phyloP scores from a whole-genome alignment of 2,797 vertebrate genomes.

The Bufotes viridis region DNA sequence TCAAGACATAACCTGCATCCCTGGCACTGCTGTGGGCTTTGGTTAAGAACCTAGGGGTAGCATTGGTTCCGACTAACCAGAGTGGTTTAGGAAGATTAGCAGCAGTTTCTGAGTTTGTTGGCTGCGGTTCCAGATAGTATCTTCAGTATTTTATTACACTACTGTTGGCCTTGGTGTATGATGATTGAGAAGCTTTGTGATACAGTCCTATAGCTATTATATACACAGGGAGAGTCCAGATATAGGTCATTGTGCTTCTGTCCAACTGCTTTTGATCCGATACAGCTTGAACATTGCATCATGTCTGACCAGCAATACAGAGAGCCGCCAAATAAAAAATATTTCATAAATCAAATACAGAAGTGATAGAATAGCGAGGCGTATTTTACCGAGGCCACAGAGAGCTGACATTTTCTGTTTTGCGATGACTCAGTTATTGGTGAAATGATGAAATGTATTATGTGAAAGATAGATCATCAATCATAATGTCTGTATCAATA shows the following conservation, averaged over 20 bases:
- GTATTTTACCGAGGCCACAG: background rate
- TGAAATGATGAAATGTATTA: background rate
- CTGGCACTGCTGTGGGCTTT: too few relatives aligned
- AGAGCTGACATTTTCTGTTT: background rate
- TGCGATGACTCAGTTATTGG: slow-evolving; percentile 2
- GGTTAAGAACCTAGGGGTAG: too few relatives aligned
- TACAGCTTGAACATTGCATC: background rate
- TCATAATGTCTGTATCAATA: background rate
- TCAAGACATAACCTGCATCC: too few relatives aligned
- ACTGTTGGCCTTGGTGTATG: too few relatives aligned
- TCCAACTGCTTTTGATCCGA: background rate
- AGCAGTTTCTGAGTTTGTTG: too few relatives aligned
- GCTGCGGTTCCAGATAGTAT: too few relatives aligned
- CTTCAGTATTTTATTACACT: too few relatives aligned
- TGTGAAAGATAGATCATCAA: background rate
- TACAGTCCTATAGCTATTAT: too few relatives aligned
- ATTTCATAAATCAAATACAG: background rate
- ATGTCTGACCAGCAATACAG: background rate
- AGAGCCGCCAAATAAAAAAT: background rate
- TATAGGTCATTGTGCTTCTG: background rate
- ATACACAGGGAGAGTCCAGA: background rate
- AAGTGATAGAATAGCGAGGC: background rate
- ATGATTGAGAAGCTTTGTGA: too few relatives aligned
- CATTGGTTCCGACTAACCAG: too few relatives aligned
- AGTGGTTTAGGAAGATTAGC: too few relatives aligned